Percentiles rank a stretch among this genome's conserved stretches.
phyloP scores from a whole-genome alignment of 1,140 invertebrate genomes.

The Chironomus striatipennis region DNA sequence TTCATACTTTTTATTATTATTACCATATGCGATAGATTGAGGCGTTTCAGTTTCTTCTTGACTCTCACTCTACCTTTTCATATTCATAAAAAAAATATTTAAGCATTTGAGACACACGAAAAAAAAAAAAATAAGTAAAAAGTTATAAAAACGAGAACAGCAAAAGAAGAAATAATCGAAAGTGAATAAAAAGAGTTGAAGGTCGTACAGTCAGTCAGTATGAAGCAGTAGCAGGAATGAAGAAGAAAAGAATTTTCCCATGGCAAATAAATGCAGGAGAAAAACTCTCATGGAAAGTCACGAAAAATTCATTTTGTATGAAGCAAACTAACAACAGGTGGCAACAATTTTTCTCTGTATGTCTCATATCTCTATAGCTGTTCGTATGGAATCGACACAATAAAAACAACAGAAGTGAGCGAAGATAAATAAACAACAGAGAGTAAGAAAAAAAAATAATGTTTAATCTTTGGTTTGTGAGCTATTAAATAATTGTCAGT shows the following conservation, averaged over 20 bases:
- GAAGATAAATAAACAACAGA: slow-evolving; percentile 22
- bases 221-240: too few relatives aligned
- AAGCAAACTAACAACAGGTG: slow-evolving; percentile 4
- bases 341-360: slow-evolving; percentile 9
- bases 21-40: background rate
- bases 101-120: too few relatives aligned
- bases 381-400: background rate
- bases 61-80: slow-evolving; percentile 10
- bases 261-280: background rate
- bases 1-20: too few relatives aligned
- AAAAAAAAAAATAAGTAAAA: too few relatives aligned
- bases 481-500: background rate
- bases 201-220: background rate
- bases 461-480: background rate
- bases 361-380: background rate
- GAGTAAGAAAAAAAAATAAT: background rate
- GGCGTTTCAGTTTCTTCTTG: background rate
- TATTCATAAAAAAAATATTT: background rate
- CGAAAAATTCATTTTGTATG: slow-evolving; percentile 20
- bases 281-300: slow-evolving; percentile 17
- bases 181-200: background rate
- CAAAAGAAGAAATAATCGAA: background rate
- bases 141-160: too few relatives aligned
- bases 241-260: slow-evolving; percentile 17
- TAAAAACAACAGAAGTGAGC: background rate